Base-by-base conservation (phyloP, 2,113 vertebrate genomes). In the Cyanoramphus novaezelandiae region DNA sequence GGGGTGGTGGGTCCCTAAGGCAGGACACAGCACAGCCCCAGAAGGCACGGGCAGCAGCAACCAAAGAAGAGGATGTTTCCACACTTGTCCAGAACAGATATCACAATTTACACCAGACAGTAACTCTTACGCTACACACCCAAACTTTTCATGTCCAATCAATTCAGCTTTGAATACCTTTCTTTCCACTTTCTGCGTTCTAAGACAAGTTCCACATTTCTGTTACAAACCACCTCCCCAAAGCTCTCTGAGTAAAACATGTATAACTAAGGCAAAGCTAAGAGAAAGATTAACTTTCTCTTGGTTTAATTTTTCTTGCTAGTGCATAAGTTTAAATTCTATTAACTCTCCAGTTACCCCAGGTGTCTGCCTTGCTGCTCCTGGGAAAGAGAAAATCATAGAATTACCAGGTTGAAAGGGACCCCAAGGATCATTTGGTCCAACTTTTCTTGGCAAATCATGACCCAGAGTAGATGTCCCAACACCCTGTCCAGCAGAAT, bases 1-100 rank as follows among this genome's bases (percentile, higher is more conserved):
- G 14, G 27, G 39, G 18, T 17, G 11, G 27, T 1, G 2, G 21
- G 52, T 25, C 31, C 35, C 23, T 2, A 0, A 8, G 6, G 1
- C 23, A 27, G 20, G 33, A 27, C 25, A 33, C 17, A 28, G 15
- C 28, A 18, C 64, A 43, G 5, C 3, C n/a, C 16, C 20, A 29
- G 27, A 31, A 74, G 53, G 52, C 2, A 0, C 5, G 3, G 47
- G 31, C 60, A 55, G 41, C 27, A 65, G 41, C 27, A 33, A 25
- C 11, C 12, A 33, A 17, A 0, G 0, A 50, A 12, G n/a, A 67
- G 14, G 13, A 16, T 12, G 20, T 39, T 49, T 44, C 44, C n/a
- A 1, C 2, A 35, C 27, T 28, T n/a, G 31, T 6, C 20, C 24
- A 3, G 9, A 64, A 33, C 24, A 68, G 57, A 39, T 18, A 44